Conservation (phyloP, 2,113 vertebrate species). For the Pygoscelis adeliae region DNA sequence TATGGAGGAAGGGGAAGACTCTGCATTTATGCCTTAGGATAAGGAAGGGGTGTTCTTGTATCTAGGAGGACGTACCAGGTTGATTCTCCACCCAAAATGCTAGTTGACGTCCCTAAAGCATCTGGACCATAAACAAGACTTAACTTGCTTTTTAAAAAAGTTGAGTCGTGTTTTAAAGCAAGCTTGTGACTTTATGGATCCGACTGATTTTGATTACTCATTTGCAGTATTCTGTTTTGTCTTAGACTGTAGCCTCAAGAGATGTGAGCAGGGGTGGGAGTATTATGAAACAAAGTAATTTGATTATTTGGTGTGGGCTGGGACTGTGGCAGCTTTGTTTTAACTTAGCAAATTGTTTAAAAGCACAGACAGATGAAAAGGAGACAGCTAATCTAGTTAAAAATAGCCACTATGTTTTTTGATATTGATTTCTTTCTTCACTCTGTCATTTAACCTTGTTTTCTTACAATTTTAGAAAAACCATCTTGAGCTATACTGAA, state of each 20-base stretch:
- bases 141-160: not conserved
- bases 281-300: constrained; percentile 46
- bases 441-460: constrained; percentile 27
- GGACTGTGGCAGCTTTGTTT: constrained; percentile 24
- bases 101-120: not conserved
- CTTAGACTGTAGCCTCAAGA: not conserved
- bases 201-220: not conserved
- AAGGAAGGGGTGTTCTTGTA: not conserved
- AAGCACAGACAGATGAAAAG: constrained; percentile 43
- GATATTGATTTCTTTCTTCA: constrained; percentile 26
- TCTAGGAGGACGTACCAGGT: not conserved
- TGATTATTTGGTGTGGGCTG: constrained; percentile 33
- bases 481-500: not conserved
- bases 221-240: not conserved
- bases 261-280: constrained; percentile 12
- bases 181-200: not conserved
- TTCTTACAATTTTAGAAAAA: constrained; percentile 5
- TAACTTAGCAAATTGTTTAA: constrained; percentile 54
- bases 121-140: not conserved
- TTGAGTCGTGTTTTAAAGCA: not conserved
- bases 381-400: constrained; percentile 26
- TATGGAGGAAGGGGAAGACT: not conserved
- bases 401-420: not conserved
- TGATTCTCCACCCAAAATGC: not conserved
- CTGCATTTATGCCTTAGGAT: not conserved